Evolutionary conservation across 1,140 invertebrate genomes (phyloP).

Genomic region (Augochlora pura): DNA sequence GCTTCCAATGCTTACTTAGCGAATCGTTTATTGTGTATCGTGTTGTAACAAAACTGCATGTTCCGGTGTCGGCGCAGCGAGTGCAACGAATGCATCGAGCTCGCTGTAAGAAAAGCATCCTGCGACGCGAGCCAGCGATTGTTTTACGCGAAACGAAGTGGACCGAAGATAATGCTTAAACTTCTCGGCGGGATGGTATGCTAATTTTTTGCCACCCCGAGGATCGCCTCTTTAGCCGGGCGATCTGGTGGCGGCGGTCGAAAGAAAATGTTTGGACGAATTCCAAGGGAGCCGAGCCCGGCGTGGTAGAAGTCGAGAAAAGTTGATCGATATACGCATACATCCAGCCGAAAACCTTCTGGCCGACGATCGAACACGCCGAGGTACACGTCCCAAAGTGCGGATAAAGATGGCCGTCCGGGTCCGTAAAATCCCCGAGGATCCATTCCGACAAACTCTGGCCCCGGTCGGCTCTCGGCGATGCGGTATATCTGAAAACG

Average conservation of each 20-base stretch:
- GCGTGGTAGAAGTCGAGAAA: neutral
- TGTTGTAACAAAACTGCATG: conserved; percentile 24
- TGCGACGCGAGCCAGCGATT: neutral
- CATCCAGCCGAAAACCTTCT: neutral
- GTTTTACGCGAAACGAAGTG: neutral
- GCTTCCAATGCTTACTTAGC: too few species aligned
- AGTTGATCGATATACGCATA: neutral
- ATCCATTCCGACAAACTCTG: conserved; percentile 17
- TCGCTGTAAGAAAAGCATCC: neutral
- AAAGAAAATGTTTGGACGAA: neutral
- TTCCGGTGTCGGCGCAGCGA: neutral
- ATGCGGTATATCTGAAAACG: conserved; percentile 7
- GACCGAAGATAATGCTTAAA: neutral
- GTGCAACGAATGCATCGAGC: too few species aligned
- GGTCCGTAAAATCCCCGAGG: conserved; percentile 11
- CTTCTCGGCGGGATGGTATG: neutral
- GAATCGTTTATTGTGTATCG: neutral
- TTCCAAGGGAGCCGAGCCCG: neutral
- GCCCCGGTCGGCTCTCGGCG: neutral
- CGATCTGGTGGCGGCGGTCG: neutral
- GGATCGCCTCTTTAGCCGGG: neutral
- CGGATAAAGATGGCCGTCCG: conserved; percentile 2
- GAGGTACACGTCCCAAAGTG: neutral
- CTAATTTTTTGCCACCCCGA: conserved; percentile 6
- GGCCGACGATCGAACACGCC: neutral